phyloP scores from a whole-genome alignment of 1,140 invertebrate genomes.

The Olivierus martensii region DNA sequence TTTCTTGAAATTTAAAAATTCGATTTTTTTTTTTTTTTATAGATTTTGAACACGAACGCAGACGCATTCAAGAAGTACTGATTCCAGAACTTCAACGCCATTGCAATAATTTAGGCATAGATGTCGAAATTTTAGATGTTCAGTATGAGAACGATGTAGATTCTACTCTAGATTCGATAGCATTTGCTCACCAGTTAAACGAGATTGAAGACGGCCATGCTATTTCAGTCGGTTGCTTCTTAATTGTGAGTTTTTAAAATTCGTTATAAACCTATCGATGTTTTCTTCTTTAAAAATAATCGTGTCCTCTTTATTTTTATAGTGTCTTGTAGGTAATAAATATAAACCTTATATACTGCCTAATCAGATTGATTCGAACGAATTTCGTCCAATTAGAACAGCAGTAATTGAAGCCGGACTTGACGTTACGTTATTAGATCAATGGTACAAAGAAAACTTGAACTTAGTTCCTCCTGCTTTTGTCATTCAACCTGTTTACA shows the following conservation, averaged over 20 bases:
- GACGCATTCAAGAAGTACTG: conserved; percentile 56
- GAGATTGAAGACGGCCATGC: conserved; percentile 56
- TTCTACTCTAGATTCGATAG: conserved; percentile 30
- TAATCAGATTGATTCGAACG: conserved; percentile 24
- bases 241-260: conserved; percentile 41
- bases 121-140: conserved; percentile 61
- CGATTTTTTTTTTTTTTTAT: conserved; percentile 5
- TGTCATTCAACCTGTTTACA: not conserved
- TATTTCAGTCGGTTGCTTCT: conserved; percentile 61
- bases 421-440: conserved; percentile 24
- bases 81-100: conserved; percentile 61
- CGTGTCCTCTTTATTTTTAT: no score
- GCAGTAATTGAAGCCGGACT: conserved; percentile 20
- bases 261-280: not conserved
- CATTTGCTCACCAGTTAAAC: conserved; percentile 49
- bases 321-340: conserved; percentile 35
- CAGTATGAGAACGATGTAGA: conserved; percentile 48
- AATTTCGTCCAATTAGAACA: conserved; percentile 26
- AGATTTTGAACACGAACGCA: conserved; percentile 65
- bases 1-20: no score
- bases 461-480: conserved; percentile 8
- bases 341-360: conserved; percentile 30
- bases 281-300: no score
- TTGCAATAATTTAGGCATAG: conserved; percentile 59
- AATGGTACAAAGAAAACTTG: conserved; percentile 23